Evolutionary conservation across 2,113 vertebrate species (phyloP).

Genomic region (Enhydra lutris): DNA sequence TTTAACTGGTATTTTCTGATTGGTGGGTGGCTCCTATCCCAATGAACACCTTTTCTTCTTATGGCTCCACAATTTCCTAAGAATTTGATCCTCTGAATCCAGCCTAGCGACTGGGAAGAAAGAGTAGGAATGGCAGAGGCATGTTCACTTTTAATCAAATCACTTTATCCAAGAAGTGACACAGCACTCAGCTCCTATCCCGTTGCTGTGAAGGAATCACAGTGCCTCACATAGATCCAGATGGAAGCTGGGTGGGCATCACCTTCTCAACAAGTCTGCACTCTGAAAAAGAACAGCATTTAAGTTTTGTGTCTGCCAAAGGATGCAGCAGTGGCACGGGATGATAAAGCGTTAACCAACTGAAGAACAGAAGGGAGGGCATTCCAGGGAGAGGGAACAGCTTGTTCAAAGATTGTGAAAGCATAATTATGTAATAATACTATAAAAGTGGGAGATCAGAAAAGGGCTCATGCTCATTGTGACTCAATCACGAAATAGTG

Average conservation of each 20-base stretch:
- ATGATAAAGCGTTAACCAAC: background rate
- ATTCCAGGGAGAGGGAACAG: background rate
- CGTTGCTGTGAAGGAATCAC: background rate
- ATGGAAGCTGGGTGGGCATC: background rate
- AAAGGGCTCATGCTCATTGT: background rate
- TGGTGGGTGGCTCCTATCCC: background rate
- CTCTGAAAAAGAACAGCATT: background rate
- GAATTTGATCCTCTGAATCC: background rate
- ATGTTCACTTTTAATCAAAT: background rate
- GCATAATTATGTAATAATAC: background rate
- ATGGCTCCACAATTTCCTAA: background rate
- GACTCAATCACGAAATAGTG: background rate
- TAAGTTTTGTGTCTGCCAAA: background rate
- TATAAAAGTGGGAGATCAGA: background rate
- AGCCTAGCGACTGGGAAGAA: background rate
- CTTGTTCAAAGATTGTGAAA: background rate
- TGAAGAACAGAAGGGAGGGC: background rate
- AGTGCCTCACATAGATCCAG: background rate
- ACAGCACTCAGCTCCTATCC: background rate
- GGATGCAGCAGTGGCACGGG: background rate
- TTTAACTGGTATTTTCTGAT: background rate
- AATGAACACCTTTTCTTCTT: background rate
- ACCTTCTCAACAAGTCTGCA: background rate
- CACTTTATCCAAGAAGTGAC: background rate
- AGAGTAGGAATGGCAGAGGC: background rate